Percentiles rank a stretch among this genome's conserved stretches.
These are phyloP conservation scores for Ips nitidus DNA, from an alignment of 1,140 invertebrate genomes.

Conservation along the genomic window DNA sequence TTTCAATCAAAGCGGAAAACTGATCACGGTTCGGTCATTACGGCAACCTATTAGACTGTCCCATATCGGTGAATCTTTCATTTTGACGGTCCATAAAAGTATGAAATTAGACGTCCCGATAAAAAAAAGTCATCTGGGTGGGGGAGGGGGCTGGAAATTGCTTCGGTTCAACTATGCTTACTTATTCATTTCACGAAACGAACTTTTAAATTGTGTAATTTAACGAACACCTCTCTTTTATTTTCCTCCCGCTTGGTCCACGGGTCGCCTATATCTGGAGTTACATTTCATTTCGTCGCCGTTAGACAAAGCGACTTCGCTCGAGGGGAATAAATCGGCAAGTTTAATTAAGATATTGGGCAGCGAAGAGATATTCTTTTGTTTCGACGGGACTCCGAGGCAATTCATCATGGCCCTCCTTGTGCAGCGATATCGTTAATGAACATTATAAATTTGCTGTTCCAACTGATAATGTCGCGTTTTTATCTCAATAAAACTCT, in stretches of 20 bases:
- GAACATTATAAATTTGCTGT: constrained; percentile 52
- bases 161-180: constrained; percentile 32
- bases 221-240: constrained; percentile 49
- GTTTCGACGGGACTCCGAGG: constrained; percentile 46
- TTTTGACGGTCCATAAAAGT: no score
- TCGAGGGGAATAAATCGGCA: constrained; percentile 50
- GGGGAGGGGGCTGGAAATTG: neutral
- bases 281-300: constrained; percentile 47
- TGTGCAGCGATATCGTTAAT: constrained; percentile 49
- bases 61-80: no score
- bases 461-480: constrained; percentile 40
- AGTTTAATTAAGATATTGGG: constrained; percentile 55
- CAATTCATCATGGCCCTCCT: constrained; percentile 50
- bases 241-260: constrained; percentile 41
- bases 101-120: no score
- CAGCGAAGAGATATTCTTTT: constrained; percentile 51
- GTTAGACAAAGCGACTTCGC: constrained; percentile 45
- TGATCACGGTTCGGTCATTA: no score
- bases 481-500: constrained; percentile 39
- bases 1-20: no score
- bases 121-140: neutral
- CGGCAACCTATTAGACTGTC: no score
- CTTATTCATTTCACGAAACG: constrained; percentile 53
- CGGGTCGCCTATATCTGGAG: constrained; percentile 35
- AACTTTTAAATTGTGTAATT: constrained; percentile 54